These are phyloP conservation scores for Vannuccia rotundouncinata DNA, from an alignment of 2,888 invertebrate species.

Conservation along the genomic window DNA sequence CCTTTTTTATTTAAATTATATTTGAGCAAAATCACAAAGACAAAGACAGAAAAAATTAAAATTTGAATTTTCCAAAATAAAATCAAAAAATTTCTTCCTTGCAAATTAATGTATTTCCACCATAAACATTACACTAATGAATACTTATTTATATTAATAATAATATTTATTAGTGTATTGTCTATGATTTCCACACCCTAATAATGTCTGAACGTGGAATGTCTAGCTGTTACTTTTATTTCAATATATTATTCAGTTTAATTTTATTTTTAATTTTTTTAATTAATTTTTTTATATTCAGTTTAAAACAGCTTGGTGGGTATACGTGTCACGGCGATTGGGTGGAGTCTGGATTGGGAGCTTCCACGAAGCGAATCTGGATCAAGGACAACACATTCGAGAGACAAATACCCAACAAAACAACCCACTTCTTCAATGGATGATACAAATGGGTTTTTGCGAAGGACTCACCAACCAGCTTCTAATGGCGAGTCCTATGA, in stretches of 20 bases:
- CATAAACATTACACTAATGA: too few species aligned
- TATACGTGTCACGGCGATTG: neutral
- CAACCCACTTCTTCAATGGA: neutral
- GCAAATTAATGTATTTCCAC: too few species aligned
- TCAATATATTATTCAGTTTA: too few species aligned
- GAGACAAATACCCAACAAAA: constrained; percentile 13
- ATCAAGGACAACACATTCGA: too few species aligned
- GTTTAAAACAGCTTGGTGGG: neutral
- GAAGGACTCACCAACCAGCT: neutral
- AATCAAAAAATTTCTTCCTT: neutral
- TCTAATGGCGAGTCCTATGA: neutral
- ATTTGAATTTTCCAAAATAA: neutral
- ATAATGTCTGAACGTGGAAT: too few species aligned
- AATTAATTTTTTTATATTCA: too few species aligned
- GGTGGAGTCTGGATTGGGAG: neutral
- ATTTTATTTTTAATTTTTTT: too few species aligned
- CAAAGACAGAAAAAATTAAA: neutral
- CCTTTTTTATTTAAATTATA: too few species aligned
- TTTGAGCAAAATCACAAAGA: too few species aligned
- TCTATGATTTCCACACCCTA: too few species aligned
- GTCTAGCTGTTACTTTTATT: neutral
- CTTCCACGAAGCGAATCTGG: neutral
- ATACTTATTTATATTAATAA: too few species aligned
- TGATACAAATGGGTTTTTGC: neutral
- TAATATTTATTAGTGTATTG: too few species aligned